A percentile compares a stretch with the other conserved stretches of the same genome.
These are phyloP conservation scores for Peromyscus melanophrys DNA, from an alignment of 2,797 vertebrate genomes.

Conservation along the genomic window DNA sequence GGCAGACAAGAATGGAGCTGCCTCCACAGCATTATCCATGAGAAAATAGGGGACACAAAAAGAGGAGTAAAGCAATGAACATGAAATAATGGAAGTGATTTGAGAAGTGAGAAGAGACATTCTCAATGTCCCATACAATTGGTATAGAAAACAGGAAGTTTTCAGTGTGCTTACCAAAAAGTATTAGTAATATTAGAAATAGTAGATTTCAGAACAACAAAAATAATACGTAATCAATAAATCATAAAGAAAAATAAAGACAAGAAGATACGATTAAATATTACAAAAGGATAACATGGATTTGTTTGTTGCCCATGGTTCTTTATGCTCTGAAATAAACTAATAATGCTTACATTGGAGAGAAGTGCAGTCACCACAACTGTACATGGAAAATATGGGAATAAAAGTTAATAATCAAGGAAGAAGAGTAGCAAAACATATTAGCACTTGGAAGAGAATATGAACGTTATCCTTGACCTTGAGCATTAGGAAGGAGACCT, in stretches of 20 bases:
- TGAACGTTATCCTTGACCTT: too few species aligned
- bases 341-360: neutral
- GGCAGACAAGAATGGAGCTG: neutral
- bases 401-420: neutral
- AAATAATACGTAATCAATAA: neutral
- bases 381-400: neutral
- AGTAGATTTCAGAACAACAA: neutral
- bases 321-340: neutral
- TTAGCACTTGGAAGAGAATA: neutral
- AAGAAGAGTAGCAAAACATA: neutral
- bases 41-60: neutral
- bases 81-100: neutral
- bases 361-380: neutral
- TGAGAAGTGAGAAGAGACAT: neutral
- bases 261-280: neutral
- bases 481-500: neutral
- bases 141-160: neutral
- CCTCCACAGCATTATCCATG: neutral
- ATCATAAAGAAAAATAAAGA: neutral
- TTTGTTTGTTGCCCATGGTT: neutral
- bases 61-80: neutral
- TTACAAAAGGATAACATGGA: neutral
- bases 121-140: neutral
- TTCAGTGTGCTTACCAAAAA: neutral
- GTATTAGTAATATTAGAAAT: neutral